Evolutionary conservation across 2,113 vertebrate genomes (phyloP).

Genomic region (Brevimyrus niger): DNA sequence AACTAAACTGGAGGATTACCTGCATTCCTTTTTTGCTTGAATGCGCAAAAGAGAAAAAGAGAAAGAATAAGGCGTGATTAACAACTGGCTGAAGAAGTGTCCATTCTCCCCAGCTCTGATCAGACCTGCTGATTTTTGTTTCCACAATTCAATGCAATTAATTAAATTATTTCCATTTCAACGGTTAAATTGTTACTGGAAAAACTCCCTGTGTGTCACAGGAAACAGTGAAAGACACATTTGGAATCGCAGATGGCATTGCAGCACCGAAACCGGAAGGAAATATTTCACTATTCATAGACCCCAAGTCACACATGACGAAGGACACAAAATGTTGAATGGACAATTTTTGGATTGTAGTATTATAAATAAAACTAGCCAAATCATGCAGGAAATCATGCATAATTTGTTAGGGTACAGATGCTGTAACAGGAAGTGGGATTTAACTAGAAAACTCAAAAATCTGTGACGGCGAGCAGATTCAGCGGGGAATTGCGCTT

Average conservation of each 20-base stretch:
- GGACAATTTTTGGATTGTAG: background rate
- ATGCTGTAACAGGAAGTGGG: background rate
- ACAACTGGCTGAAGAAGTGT: background rate
- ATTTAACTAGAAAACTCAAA: background rate
- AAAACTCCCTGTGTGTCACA: background rate
- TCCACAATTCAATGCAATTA: background rate
- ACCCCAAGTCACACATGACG: background rate
- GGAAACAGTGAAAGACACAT: background rate
- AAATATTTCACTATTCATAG: background rate
- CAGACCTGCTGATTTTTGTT: background rate
- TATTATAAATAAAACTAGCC: background rate
- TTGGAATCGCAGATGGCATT: background rate
- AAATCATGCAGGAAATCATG: background rate
- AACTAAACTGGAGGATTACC: constrained; percentile 46
- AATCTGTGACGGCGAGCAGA: background rate
- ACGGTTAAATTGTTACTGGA: background rate
- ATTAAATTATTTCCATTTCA: background rate
- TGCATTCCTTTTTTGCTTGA: constrained; percentile 50
- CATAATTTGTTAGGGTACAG: background rate
- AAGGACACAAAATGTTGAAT: background rate
- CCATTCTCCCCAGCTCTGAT: background rate
- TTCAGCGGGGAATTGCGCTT: background rate
- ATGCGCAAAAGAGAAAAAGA: constrained; percentile 31
- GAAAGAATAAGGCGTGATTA: constrained; percentile 22
- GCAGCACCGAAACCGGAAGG: background rate